Evolutionary conservation across 1,140 invertebrate species (phyloP).

Genomic region (Eriocheir sinensis): DNA sequence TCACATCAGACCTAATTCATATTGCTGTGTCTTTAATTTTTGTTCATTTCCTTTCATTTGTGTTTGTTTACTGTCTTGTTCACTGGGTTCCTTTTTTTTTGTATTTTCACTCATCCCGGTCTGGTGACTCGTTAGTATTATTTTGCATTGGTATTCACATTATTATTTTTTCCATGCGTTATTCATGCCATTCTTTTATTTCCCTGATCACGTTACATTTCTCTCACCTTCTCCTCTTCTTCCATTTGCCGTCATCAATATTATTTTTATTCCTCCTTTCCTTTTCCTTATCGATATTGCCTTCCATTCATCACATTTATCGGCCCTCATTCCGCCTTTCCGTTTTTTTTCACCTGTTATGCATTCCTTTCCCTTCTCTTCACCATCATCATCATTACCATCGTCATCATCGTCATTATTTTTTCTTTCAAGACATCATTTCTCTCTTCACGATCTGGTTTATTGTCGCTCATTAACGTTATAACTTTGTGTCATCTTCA

Average conservation of each 20-base stretch:
- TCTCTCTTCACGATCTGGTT: neutral
- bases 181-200: neutral
- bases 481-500: neutral
- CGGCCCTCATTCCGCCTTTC: neutral
- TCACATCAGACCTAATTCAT: too few relatives aligned
- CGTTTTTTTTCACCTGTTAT: neutral
- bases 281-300: neutral
- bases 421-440: neutral
- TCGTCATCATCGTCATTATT: neutral
- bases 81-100: neutral
- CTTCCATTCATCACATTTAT: neutral
- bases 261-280: neutral
- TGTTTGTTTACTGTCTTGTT: neutral
- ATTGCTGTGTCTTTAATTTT: too few relatives aligned
- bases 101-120: too few relatives aligned
- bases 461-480: neutral
- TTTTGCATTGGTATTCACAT: too few relatives aligned
- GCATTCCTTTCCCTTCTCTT: neutral
- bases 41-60: too few relatives aligned
- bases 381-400: neutral
- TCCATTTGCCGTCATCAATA: too few relatives aligned
- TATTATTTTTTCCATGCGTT: neutral
- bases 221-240: neutral
- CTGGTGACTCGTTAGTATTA: neutral
- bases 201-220: neutral